Percentiles rank a stretch among this genome's conserved stretches.
phyloP scores from a whole-genome alignment of 2,113 vertebrate species.

The Oriolus oriolus region DNA sequence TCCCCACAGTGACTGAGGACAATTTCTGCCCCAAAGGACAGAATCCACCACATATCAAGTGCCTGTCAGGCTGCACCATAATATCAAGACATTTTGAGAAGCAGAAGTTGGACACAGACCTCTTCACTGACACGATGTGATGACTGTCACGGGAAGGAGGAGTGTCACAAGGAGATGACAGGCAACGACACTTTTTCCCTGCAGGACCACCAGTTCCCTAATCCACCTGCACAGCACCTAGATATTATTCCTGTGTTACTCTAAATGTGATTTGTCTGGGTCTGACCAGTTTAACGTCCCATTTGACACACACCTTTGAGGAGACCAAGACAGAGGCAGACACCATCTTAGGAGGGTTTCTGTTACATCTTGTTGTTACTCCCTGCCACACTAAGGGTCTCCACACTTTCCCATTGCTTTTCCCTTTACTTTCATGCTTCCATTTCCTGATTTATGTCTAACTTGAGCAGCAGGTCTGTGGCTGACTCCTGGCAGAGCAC shows the following conservation, averaged over 20 bases:
- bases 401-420: neutral
- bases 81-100: neutral
- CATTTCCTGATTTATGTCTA: neutral
- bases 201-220: neutral
- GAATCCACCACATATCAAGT: neutral
- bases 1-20: neutral
- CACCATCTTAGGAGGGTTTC: neutral
- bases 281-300: rapidly evolving
- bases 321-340: neutral
- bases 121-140: neutral
- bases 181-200: neutral
- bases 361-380: neutral
- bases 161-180: neutral
- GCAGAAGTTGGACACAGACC: neutral
- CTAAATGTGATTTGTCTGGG: neutral
- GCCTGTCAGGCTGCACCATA: neutral
- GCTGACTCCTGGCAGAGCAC: rapidly evolving
- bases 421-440: neutral
- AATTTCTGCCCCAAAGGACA: neutral
- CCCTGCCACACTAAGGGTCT: neutral
- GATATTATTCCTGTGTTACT: neutral
- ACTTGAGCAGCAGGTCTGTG: neutral
- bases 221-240: neutral
- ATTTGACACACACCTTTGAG: neutral
- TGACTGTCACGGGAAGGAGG: neutral